A percentile compares a stretch with the other conserved stretches of the same genome.
Evolutionary conservation across 2,797 vertebrate genomes (phyloP).

Genomic region (Percopsis omiscomaycus): DNA sequence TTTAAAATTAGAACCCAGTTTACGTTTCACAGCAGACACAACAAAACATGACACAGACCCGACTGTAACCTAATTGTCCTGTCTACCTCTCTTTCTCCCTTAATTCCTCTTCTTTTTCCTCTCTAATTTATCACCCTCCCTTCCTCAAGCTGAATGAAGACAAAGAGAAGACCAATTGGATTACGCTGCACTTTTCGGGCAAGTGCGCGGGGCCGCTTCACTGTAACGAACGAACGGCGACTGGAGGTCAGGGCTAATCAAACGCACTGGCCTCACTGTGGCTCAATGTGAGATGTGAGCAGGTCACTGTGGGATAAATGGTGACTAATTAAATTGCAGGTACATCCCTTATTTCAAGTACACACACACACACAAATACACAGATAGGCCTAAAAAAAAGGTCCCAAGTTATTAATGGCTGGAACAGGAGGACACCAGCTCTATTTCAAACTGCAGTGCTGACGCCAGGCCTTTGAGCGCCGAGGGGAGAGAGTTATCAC

Average conservation of each 20-base stretch:
- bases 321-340: conserved; percentile 23
- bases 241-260: conserved; percentile 38
- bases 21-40: conserved; percentile 33
- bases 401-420: too few relatives aligned
- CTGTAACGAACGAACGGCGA: conserved; percentile 36
- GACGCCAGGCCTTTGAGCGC: too few relatives aligned
- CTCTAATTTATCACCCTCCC: conserved; percentile 39
- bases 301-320: conserved; percentile 38
- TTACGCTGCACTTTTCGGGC: conserved; percentile 42
- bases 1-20: conserved; percentile 10
- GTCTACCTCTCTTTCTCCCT: conserved; percentile 17
- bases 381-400: too few relatives aligned
- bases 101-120: conserved; percentile 2
- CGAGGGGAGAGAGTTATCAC: too few relatives aligned
- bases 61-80: conserved; percentile 43
- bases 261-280: conserved; percentile 10
- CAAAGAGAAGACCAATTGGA: conserved; percentile 56
- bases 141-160: conserved; percentile 45
- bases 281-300: conserved; percentile 16
- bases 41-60: conserved; percentile 42
- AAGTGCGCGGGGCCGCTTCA: conserved; percentile 27
- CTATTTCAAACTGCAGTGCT: too few relatives aligned
- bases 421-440: too few relatives aligned
- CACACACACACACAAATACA: too few relatives aligned
- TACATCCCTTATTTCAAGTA: neutral